A percentile compares a stretch with the other conserved stretches of the same genome.
phyloP scores from a whole-genome alignment of 2,797 vertebrate genomes.

The Decapterus maruadsi region DNA sequence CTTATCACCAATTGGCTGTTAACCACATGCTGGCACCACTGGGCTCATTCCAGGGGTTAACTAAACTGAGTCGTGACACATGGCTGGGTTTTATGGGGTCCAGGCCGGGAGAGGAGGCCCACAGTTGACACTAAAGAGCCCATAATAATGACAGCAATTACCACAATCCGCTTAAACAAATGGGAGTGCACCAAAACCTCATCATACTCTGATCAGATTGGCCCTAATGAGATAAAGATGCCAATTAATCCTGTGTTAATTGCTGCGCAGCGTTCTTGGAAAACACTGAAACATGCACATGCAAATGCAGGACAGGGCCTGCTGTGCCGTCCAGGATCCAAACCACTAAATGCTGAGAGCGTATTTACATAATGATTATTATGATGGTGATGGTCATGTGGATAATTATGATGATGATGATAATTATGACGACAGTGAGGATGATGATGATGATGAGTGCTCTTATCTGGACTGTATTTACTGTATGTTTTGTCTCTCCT shows the following conservation, averaged over 20 bases:
- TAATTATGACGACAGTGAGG: slow-evolving; percentile 45
- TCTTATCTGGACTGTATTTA: slow-evolving; percentile 56
- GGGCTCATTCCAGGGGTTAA: slow-evolving; percentile 92
- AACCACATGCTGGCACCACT: slow-evolving; percentile 73
- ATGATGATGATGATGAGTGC: slow-evolving; percentile 55
- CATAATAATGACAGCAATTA: slow-evolving; percentile 99
- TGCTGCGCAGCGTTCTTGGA: slow-evolving; percentile 93
- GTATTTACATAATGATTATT: slow-evolving; percentile 77
- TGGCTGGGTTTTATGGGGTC: slow-evolving; percentile 95
- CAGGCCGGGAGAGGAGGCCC: slow-evolving; percentile 82
- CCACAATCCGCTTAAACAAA: slow-evolving; percentile 99
- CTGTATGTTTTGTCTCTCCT: slow-evolving; percentile 48
- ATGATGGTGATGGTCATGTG: slow-evolving; percentile 57
- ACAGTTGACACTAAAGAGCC: slow-evolving; percentile 97
- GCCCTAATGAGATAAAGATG: slow-evolving; percentile 99
- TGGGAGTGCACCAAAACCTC: slow-evolving; percentile 96
- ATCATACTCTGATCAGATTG: slow-evolving; percentile 99
- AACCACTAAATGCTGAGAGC: slow-evolving; percentile 61
- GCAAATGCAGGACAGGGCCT: slow-evolving; percentile 93
- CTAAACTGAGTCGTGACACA: slow-evolving; percentile 92
- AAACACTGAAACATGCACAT: slow-evolving; percentile 98
- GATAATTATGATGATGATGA: slow-evolving; percentile 55
- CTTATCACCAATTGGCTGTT: slow-evolving; percentile 81
- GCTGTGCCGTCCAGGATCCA: slow-evolving; percentile 80
- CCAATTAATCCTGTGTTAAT: slow-evolving; percentile 99